Percentiles rank a stretch among this genome's conserved stretches.
Evolutionary conservation across 1,140 invertebrate species (phyloP).

Genomic region (Sesamia nonagrioides): DNA sequence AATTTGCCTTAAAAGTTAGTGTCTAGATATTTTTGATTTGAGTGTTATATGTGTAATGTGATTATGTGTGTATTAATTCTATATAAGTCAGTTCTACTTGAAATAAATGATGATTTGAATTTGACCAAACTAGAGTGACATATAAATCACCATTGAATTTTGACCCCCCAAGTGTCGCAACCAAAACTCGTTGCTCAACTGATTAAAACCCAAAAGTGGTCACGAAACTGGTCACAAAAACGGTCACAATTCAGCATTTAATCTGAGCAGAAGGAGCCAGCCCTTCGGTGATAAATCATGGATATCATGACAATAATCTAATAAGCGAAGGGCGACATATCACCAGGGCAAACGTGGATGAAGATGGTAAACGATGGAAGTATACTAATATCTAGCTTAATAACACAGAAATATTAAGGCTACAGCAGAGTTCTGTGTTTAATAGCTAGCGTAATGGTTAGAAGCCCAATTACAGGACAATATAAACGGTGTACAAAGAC

Average conservation of each 20-base stretch:
- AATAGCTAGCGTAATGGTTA: no score
- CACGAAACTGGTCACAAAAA: not conserved
- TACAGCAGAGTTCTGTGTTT: no score
- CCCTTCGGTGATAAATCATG: not conserved
- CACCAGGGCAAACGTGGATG: not conserved
- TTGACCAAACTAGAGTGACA: not conserved
- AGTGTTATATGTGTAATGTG: no score
- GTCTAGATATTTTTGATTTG: no score
- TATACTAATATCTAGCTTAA: no score
- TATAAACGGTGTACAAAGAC: no score
- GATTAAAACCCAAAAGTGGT: constrained; percentile 1
- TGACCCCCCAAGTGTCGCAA: not conserved
- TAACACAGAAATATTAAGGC: no score
- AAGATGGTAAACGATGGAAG: not conserved
- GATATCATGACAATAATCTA: constrained; percentile 11
- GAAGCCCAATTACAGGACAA: no score
- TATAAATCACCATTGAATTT: not conserved
- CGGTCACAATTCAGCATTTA: not conserved
- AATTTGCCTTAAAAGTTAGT: no score
- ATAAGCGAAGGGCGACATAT: constrained; percentile 8
- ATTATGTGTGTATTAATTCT: no score
- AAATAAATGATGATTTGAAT: no score
- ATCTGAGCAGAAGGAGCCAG: not conserved
- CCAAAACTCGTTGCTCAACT: not conserved
- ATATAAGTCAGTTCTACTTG: no score